A percentile compares a stretch with the other conserved stretches of the same genome.
Evolutionary conservation across 2,797 vertebrate genomes (phyloP).

Genomic region (Propithecus deckenii): DNA sequence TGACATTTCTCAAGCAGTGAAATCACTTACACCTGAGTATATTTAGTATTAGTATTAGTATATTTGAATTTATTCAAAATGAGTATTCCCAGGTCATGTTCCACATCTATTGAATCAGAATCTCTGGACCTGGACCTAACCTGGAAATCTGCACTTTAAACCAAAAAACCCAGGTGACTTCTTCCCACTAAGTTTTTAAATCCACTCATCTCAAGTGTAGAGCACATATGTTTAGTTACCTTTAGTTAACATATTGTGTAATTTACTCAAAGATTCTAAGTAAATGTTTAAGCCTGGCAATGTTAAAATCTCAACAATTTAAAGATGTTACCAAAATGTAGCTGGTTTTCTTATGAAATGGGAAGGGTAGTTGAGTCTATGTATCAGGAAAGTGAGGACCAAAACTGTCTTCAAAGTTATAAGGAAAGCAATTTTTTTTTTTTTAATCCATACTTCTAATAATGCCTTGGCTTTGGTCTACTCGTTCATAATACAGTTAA

Average conservation of each 20-base stretch:
- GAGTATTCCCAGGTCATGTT: not conserved
- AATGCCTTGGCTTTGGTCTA: not conserved
- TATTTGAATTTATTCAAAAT: not conserved
- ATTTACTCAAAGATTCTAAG: not conserved
- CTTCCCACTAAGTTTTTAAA: not conserved
- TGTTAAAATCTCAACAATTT: not conserved
- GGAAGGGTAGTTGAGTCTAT: not conserved
- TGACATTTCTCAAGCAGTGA: not conserved
- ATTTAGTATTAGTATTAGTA: no score
- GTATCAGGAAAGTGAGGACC: not conserved
- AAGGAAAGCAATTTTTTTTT: not conserved
- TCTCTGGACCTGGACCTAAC: not conserved
- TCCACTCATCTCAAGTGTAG: not conserved
- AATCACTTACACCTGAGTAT: not conserved
- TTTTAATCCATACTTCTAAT: not conserved
- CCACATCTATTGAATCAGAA: not conserved
- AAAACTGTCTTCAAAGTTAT: not conserved
- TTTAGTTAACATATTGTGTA: not conserved
- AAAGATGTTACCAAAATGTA: not conserved
- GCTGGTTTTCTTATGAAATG: not conserved
- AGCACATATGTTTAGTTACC: not conserved
- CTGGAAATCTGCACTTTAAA: not conserved
- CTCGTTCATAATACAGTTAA: not conserved
- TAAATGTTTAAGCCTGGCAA: not conserved
- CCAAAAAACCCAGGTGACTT: not conserved